phyloP scores from a whole-genome alignment of 2,113 vertebrate species.

The Cebidichthys violaceus region DNA sequence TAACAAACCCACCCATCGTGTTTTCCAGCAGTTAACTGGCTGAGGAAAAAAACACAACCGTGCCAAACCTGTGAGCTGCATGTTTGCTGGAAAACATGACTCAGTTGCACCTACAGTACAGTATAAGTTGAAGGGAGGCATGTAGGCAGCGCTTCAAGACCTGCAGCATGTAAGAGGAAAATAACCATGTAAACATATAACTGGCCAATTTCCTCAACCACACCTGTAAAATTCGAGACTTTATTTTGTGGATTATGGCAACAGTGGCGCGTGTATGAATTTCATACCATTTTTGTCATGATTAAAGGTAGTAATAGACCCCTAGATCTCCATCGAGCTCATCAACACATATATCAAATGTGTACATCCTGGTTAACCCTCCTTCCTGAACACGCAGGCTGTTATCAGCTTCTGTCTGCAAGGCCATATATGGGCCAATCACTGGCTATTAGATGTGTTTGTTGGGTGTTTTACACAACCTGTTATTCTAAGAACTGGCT shows the following conservation, averaged over 20 bases:
- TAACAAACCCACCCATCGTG: slow-evolving; percentile 58
- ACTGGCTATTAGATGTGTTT: slow-evolving; percentile 15
- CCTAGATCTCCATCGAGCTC: not conserved
- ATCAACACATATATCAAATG: slow-evolving; percentile 19
- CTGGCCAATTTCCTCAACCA: not conserved
- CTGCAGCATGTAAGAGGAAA: not conserved
- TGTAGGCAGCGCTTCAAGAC: not conserved
- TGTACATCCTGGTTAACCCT: slow-evolving; percentile 15
- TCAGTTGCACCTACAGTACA: slow-evolving; percentile 51
- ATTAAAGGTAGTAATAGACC: not conserved
- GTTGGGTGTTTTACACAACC: slow-evolving; percentile 35
- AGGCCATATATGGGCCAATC: slow-evolving; percentile 17
- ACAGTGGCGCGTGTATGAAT: too few relatives aligned
- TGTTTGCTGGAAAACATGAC: slow-evolving; percentile 72
- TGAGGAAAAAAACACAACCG: slow-evolving; percentile 30
- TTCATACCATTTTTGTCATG: not conserved
- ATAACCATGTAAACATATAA: not conserved
- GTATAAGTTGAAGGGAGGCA: slow-evolving; percentile 10
- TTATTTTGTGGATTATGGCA: not conserved
- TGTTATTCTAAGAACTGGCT: slow-evolving; percentile 35
- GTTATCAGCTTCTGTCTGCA: slow-evolving; percentile 6
- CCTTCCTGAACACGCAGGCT: slow-evolving; percentile 10
- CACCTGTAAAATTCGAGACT: not conserved
- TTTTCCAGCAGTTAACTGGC: slow-evolving; percentile 70
- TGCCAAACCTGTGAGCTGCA: slow-evolving; percentile 55